Evolutionary conservation across 2,113 vertebrate genomes (phyloP).

Genomic region (Neogobius melanostomus): DNA sequence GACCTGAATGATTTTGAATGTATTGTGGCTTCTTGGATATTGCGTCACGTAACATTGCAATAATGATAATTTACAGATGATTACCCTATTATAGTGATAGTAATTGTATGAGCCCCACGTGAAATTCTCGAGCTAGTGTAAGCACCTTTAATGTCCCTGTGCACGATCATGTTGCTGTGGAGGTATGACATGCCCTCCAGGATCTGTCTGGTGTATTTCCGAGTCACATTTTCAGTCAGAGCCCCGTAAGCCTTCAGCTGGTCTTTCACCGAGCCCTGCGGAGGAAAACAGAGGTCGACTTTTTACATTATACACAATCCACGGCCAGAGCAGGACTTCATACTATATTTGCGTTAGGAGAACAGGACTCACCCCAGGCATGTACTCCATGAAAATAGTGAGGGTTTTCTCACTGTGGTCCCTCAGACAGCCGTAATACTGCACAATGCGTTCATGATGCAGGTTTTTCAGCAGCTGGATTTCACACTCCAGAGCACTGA

Average conservation of each 20-base stretch:
- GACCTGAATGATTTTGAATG: too few species aligned
- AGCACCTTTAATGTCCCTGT: constrained; percentile 94
- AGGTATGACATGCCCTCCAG: constrained; percentile 95
- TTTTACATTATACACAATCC: background rate
- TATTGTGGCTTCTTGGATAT: too few species aligned
- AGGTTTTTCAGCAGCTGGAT: constrained; percentile 96
- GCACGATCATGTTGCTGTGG: constrained; percentile 98
- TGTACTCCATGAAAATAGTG: constrained; percentile 98
- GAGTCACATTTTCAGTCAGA: constrained; percentile 92
- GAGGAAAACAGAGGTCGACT: background rate
- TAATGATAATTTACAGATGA: too few species aligned
- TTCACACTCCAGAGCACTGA: constrained; percentile 94
- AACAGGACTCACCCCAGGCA: constrained; percentile 86
- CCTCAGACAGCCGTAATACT: constrained; percentile 91
- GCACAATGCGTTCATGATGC: constrained; percentile 92
- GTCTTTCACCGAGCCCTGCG: constrained; percentile 93
- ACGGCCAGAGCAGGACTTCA: background rate
- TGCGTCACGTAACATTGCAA: too few species aligned
- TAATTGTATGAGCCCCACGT: too few species aligned
- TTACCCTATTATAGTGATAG: too few species aligned
- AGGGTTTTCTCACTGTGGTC: constrained; percentile 90
- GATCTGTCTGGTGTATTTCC: constrained; percentile 95
- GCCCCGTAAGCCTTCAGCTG: constrained; percentile 94
- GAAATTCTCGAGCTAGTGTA: too few species aligned
- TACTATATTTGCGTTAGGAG: background rate